Evolutionary conservation across 2,113 vertebrate genomes (phyloP), one percentile per base, ranked within the genome.

Genomic region (Procavia capensis): DNA sequence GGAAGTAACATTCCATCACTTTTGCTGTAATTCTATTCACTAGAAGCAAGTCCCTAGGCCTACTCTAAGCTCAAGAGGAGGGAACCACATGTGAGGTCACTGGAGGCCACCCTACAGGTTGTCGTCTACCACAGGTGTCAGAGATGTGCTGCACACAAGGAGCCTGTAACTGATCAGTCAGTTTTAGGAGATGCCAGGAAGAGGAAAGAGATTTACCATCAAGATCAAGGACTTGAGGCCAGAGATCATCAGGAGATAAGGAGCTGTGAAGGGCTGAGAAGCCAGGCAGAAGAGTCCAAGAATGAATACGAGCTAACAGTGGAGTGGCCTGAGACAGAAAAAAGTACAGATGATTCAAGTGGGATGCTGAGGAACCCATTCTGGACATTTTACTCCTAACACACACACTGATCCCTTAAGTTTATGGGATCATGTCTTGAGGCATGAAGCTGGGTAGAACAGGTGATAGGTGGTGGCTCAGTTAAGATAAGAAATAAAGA

Each of bases 111-210:
- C 59, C 43, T 75, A 74, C 14, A 74, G 57, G 68, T n/a, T 82
- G n/a, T 29, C 24, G n/a, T 29, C 24, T 66, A 36, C 57, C n/a
- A 36, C 11, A 83, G 29, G 79, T 57, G 19, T 17, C 66, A 76
- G n/a, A 76, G 31, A 45, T 31, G n/a, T 4, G 24, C 83, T 31
- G 70, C 24, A 70, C 66, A 43, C 6, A 84, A 81, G 36, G 36
- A 13, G 24, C 24, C 31, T 64, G 81, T 43, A 61, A 45, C 41
- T 54, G 9, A 34, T 6, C 41, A 75, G 57, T 66, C 11, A 74
- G 92, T 88, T 92, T 75, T 80, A 57, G 59, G 57, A 66, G 36
- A 89, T 54, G 68, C 68, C 85, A 83, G 57, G 79, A 81, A 66
- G 66, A 64, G 66, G 29, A n/a, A 80, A 25, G 63, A 45, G 34